phyloP scores from a whole-genome alignment of 2,888 invertebrate species.

The Caenorhabditis doughertyi region DNA sequence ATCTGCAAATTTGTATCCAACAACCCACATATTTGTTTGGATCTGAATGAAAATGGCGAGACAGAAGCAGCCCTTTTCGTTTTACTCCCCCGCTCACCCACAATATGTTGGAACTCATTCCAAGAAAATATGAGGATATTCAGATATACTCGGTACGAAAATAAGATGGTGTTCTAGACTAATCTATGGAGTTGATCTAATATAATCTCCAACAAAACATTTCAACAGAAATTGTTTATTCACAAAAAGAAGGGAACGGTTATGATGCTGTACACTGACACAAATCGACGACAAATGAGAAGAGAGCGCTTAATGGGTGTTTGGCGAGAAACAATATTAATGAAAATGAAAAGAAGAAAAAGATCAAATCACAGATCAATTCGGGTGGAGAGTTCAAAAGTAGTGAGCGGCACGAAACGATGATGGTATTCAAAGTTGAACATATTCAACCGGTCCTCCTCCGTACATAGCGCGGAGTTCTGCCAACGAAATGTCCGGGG shows the following conservation, averaged over 20 bases:
- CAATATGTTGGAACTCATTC: neutral
- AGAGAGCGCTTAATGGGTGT: constrained; percentile 1
- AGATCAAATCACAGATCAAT: constrained; percentile 46
- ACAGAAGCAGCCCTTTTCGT: constrained; percentile 3
- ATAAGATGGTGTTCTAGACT: constrained; percentile 3
- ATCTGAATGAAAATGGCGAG: constrained; percentile 16
- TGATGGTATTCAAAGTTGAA: constrained; percentile 13
- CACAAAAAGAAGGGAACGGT: constrained; percentile 27
- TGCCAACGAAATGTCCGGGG: constrained; percentile 31
- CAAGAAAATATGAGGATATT: neutral
- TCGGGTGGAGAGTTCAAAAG: constrained; percentile 28
- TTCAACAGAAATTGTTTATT: constrained; percentile 45
- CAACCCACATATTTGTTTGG: constrained; percentile 35
- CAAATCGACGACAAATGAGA: constrained; percentile 53
- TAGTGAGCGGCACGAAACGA: neutral
- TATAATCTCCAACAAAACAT: neutral
- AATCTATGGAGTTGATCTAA: neutral
- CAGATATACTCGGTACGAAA: constrained; percentile 3
- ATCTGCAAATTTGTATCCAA: constrained; percentile 33
- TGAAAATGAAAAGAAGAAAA: neutral
- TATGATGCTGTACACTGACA: constrained; percentile 54
- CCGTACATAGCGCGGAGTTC: constrained; percentile 48
- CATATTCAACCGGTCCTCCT: constrained; percentile 37
- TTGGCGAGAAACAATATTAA: constrained; percentile 16
- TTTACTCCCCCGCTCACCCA: constrained; percentile 22